A percentile compares a stretch with the other conserved stretches of the same genome.
Evolutionary conservation across 30 jellyfish, hydroid and myxozoan species (phyloP).

Genomic region (Turritopsis dohrnii): DNA sequence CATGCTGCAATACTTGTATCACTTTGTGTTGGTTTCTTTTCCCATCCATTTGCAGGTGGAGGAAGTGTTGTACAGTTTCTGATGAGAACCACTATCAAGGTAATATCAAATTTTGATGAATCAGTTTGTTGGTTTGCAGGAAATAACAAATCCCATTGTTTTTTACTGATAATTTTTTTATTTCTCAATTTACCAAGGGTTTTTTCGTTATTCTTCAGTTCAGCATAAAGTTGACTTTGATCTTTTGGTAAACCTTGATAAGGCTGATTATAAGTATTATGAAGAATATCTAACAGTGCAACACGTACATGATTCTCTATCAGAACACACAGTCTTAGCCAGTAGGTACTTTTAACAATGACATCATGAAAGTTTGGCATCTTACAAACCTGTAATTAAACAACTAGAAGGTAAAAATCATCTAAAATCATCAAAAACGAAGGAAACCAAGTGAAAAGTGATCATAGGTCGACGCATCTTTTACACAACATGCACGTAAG

Average conservation of each 20-base stretch:
- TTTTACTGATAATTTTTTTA: background rate
- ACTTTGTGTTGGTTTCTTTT: background rate
- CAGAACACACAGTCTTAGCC: too few species aligned
- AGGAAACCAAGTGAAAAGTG: too few species aligned
- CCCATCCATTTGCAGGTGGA: background rate
- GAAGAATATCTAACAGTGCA: too few species aligned
- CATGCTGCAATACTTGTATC: background rate
- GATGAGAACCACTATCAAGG: background rate
- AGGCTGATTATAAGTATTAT: too few species aligned
- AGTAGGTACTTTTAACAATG: too few species aligned
- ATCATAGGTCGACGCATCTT: too few species aligned
- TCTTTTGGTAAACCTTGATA: background rate
- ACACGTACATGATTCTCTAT: too few species aligned
- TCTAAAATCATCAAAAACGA: too few species aligned
- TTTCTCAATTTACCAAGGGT: background rate
- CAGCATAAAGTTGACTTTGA: background rate
- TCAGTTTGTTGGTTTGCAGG: background rate
- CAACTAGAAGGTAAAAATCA: too few species aligned
- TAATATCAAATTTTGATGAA: background rate
- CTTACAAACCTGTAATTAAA: too few species aligned
- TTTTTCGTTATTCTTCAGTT: background rate
- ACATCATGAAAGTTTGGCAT: too few species aligned
- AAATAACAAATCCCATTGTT: background rate
- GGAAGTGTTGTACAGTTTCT: background rate
- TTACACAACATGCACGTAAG: too few species aligned